Percentiles rank a stretch among this genome's conserved stretches.
These are phyloP conservation scores for Marronus borbonicus DNA, from an alignment of 2,888 invertebrate genomes.

Conservation along the genomic window DNA sequence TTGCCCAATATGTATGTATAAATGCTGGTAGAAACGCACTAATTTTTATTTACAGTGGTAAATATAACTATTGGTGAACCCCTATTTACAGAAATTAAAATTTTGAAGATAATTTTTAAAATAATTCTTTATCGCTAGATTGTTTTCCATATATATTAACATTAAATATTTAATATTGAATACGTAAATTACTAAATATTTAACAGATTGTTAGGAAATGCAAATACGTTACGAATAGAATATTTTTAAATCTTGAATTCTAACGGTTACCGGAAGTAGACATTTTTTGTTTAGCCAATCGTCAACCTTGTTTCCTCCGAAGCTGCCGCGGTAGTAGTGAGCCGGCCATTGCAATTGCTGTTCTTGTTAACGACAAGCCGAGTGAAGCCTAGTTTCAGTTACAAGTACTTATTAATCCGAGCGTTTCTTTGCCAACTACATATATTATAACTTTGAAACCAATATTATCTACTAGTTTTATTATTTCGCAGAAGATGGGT, in stretches of 20 bases:
- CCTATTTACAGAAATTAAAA: too few relatives aligned
- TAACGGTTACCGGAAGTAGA: conserved; percentile 48
- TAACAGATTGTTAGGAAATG: background rate
- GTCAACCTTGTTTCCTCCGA: conserved; percentile 46
- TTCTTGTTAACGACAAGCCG: conserved; percentile 45
- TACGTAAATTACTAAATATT: background rate
- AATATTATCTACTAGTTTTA: conserved; percentile 14
- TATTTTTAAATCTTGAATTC: conserved; percentile 40
- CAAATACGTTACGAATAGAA: background rate
- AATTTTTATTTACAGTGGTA: too few relatives aligned
- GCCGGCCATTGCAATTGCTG: conserved; percentile 50
- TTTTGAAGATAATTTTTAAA: too few relatives aligned
- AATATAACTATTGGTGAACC: too few relatives aligned
- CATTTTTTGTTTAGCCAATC: conserved; percentile 38
- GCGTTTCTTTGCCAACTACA: background rate
- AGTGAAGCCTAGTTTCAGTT: background rate
- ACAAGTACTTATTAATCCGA: conserved; percentile 10
- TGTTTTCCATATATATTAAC: too few relatives aligned
- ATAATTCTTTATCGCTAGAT: too few relatives aligned
- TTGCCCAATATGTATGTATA: too few relatives aligned
- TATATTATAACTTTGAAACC: conserved; percentile 14
- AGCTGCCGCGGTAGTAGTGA: conserved; percentile 42
- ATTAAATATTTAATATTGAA: too few relatives aligned
- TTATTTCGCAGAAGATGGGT: conserved; percentile 56
- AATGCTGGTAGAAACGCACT: too few relatives aligned